phyloP scores from a whole-genome alignment of 2,888 invertebrate genomes.

The Dysmachus trigonus region DNA sequence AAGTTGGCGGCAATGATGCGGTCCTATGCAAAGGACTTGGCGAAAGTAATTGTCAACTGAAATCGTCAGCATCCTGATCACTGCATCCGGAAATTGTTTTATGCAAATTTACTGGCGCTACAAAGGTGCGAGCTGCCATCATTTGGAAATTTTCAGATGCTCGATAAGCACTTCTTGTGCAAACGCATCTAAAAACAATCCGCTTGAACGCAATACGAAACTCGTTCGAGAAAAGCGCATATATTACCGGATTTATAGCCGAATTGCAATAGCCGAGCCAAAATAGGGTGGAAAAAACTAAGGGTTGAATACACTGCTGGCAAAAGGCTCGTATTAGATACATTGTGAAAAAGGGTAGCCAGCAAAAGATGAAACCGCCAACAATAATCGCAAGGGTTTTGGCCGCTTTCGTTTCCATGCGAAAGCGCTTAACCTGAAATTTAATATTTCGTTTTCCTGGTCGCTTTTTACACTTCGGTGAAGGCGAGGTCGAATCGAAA shows the following conservation, averaged over 20 bases:
- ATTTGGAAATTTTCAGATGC: slow-evolving; percentile 64
- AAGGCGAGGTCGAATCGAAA: slow-evolving; percentile 27
- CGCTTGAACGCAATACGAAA: slow-evolving; percentile 94
- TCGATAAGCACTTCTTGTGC: slow-evolving; percentile 66
- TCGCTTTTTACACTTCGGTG: slow-evolving; percentile 67
- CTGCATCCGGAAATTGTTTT: slow-evolving; percentile 63
- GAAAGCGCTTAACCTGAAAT: slow-evolving; percentile 88
- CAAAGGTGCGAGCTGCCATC: slow-evolving; percentile 61
- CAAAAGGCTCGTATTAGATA: slow-evolving; percentile 91
- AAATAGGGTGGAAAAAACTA: slow-evolving; percentile 90
- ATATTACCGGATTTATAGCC: slow-evolving; percentile 94
- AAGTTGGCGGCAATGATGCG: slow-evolving; percentile 54
- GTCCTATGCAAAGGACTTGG: slow-evolving; percentile 56
- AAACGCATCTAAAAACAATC: slow-evolving; percentile 87
- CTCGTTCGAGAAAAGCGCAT: slow-evolving; percentile 93
- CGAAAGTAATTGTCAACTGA: slow-evolving; percentile 61
- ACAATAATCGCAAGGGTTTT: slow-evolving; percentile 97
- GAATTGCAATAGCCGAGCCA: slow-evolving; percentile 99
- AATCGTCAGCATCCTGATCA: slow-evolving; percentile 53
- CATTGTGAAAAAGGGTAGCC: slow-evolving; percentile 97
- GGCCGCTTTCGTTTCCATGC: slow-evolving; percentile 96
- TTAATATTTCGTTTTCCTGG: slow-evolving; percentile 90
- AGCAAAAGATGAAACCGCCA: slow-evolving; percentile 95
- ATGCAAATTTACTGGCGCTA: slow-evolving; percentile 63
- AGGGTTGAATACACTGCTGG: slow-evolving; percentile 81